Base-by-base conservation (phyloP, 2,888 invertebrate genomes). In the Cacoxenus indagator region DNA sequence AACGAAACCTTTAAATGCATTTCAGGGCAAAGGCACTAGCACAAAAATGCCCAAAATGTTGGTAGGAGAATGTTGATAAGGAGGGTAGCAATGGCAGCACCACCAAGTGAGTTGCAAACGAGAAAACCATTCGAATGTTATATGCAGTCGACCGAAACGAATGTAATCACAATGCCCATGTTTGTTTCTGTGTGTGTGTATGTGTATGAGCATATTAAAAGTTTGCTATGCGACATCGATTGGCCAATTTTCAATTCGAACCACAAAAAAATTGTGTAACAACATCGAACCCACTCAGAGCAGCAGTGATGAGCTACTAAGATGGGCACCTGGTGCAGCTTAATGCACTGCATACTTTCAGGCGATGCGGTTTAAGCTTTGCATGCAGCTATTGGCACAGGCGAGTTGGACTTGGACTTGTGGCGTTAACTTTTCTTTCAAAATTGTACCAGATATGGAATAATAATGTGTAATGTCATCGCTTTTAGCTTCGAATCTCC, bases 241-340 rank as follows among this genome's bases (percentile, higher is more conserved):
- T 22, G 65, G 65, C 54, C 65, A 65, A 65, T 65, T 65, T 65
- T 51, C 48, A 65, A 51, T 65, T 65, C 31, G 14, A 26, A 29
- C 64, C 27, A 29, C 48, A 64, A 24, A 55, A 55, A 55, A 55
- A 46, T 14, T 14, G 46, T 4, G 11, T 17, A 46, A 48, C 11
- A 48, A 48, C 19, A 14, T 48, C 6, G 3, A 48, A 17, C n/a
- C n/a, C 6, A 26, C 26, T 57, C 29, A 46, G 14, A 46, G 26
- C 43, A 14, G 43, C 29, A 6, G 8, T 14, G 14, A 59, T 17
- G 6, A 6, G 14, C 62, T 19, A 45, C 11, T 62, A 61, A 31
- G 37, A 37, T 37, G 1, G 17, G n/a, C 19, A 61, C 9, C 62
- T 26, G 22, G 9, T 45, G 45, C 37, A 31, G 59, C 29, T 62